Conservation (phyloP, 2,113 vertebrate genomes). For the Lipotes vexillifer region DNA sequence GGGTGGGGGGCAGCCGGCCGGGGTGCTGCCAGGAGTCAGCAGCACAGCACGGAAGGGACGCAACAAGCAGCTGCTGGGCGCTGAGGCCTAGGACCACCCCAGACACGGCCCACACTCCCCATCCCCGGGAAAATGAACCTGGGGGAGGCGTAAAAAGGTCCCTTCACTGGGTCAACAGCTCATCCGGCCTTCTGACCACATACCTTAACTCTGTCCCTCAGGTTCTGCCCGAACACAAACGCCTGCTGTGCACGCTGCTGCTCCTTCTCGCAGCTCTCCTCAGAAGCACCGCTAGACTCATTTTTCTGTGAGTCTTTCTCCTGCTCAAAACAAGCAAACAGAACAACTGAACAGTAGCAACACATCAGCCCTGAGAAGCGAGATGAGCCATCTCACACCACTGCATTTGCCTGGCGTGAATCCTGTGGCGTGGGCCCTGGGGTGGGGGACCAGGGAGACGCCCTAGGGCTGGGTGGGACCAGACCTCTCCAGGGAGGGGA, state of each 20-base stretch:
- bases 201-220: conserved; percentile 98
- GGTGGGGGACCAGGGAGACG: background rate
- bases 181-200: rapidly evolving
- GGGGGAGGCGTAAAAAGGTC: background rate
- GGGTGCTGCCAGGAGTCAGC: background rate
- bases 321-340: conserved; percentile 57
- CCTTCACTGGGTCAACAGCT: background rate
- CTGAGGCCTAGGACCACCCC: background rate
- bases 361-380: background rate
- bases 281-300: conserved; percentile 65
- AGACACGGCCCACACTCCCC: rapidly evolving
- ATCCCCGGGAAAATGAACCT: background rate
- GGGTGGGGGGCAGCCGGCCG: too few relatives aligned
- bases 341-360: background rate
- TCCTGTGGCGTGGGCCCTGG: background rate
- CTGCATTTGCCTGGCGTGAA: background rate
- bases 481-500: background rate
- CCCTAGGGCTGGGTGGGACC: background rate
- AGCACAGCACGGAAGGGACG: rapidly evolving
- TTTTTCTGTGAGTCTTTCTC: conserved; percentile 80
- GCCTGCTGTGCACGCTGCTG: conserved; percentile 85
- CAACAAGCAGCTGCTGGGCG: rapidly evolving
- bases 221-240: conserved; percentile 97
- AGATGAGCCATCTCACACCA: background rate
- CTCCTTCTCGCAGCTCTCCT: conserved; percentile 79